Percentiles rank a stretch among this genome's conserved stretches.
These are phyloP conservation scores for Actinia tenebrosa DNA, from an alignment of 64 coral and sea anemone genomes.

Conservation along the genomic window DNA sequence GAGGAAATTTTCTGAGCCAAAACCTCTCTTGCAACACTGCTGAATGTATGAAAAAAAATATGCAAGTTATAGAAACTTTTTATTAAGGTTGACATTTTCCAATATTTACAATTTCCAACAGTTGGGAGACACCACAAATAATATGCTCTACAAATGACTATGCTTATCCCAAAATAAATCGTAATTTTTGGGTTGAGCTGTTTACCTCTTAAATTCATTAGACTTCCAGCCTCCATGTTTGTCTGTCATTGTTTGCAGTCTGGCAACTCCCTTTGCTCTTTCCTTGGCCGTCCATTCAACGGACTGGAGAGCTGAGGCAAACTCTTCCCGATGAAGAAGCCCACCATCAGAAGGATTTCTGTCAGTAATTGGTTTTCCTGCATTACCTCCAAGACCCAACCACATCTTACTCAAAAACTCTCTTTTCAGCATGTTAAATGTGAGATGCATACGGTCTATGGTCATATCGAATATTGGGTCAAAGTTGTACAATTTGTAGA, in stretches of 20 bases:
- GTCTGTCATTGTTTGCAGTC: slow-evolving; percentile 45
- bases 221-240: slow-evolving; percentile 77
- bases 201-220: slow-evolving; percentile 50
- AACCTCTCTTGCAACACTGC: slow-evolving; percentile 52
- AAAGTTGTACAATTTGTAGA: slow-evolving; percentile 52
- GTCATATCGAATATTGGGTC: slow-evolving; percentile 56
- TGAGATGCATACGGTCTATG: slow-evolving; percentile 61
- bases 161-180: too few relatives aligned
- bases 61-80: too few relatives aligned
- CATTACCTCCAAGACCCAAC: slow-evolving; percentile 40
- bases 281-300: slow-evolving; percentile 51
- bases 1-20: slow-evolving; percentile 56
- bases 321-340: slow-evolving; percentile 19
- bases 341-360: slow-evolving; percentile 47
- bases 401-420: slow-evolving; percentile 60
- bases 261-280: slow-evolving; percentile 52
- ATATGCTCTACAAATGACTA: too few relatives aligned
- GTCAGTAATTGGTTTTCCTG: slow-evolving; percentile 24
- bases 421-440: slow-evolving; percentile 51
- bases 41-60: slow-evolving; percentile 3
- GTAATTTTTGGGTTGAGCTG: too few relatives aligned
- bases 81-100: too few relatives aligned
- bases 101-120: too few relatives aligned
- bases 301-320: slow-evolving; percentile 26
- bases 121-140: too few relatives aligned